These are phyloP conservation scores for Pseudoatta argentina DNA, from an alignment of 1,140 invertebrate genomes.

Conservation along the genomic window DNA sequence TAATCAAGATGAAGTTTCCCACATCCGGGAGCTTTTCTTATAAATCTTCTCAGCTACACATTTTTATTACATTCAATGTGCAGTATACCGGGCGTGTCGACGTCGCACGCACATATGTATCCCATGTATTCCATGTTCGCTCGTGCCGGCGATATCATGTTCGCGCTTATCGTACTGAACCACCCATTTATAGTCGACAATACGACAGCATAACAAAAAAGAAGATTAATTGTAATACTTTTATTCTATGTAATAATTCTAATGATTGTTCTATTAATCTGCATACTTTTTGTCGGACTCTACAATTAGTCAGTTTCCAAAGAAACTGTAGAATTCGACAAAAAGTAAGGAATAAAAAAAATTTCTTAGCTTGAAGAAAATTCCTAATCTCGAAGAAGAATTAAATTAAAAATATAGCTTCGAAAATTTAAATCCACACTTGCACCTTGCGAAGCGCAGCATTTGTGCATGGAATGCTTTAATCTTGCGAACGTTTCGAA, in stretches of 20 bases:
- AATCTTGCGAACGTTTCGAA: slow-evolving; percentile 23
- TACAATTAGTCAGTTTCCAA: no score
- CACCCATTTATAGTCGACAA: slow-evolving; percentile 53
- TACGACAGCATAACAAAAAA: neutral
- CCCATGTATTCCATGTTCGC: slow-evolving; percentile 63
- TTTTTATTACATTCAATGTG: slow-evolving; percentile 62
- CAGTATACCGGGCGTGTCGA: slow-evolving; percentile 44
- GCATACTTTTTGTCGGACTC: neutral
- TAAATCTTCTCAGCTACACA: slow-evolving; percentile 47
- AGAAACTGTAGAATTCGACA: neutral
- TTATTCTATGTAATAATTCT: neutral
- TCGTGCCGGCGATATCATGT: slow-evolving; percentile 53
- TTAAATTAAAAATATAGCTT: neutral
- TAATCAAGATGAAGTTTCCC: slow-evolving; percentile 71
- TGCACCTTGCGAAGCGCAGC: slow-evolving; percentile 11
- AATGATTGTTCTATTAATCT: neutral
- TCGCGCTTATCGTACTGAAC: slow-evolving; percentile 71
- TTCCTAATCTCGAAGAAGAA: neutral
- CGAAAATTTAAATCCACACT: neutral
- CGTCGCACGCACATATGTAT: slow-evolving; percentile 52
- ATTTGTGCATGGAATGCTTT: neutral
- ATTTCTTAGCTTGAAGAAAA: neutral
- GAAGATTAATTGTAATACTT: neutral
- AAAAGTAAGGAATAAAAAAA: neutral
- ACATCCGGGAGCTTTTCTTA: slow-evolving; percentile 71